phyloP scores from a whole-genome alignment of 2,888 invertebrate species.

The Anorthoa munda region DNA sequence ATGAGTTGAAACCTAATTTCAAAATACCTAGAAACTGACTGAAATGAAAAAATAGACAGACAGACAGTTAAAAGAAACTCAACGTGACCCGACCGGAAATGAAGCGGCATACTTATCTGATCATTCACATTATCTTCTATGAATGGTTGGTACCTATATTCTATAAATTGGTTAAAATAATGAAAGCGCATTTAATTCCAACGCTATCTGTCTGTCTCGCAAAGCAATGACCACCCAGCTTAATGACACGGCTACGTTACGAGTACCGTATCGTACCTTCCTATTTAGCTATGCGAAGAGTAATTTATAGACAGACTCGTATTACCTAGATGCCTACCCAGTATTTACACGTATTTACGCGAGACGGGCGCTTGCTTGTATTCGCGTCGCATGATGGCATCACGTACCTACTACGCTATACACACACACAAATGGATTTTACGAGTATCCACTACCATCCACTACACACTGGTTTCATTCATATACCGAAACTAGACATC shows the following conservation, averaged over 20 bases:
- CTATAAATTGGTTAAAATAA: constrained; percentile 27
- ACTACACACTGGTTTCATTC: constrained; percentile 90
- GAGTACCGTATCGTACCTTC: constrained; percentile 49
- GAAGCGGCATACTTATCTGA: constrained; percentile 39
- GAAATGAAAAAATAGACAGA: neutral
- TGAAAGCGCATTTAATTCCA: constrained; percentile 44
- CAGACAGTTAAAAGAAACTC: neutral
- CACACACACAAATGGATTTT: constrained; percentile 80
- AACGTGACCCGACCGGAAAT: constrained; percentile 49
- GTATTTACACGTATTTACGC: constrained; percentile 79
- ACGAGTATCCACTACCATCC: constrained; percentile 83
- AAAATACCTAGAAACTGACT: neutral
- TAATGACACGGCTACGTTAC: constrained; percentile 52
- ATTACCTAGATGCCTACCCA: constrained; percentile 71
- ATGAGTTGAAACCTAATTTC: neutral
- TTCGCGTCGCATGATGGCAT: constrained; percentile 79
- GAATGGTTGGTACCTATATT: constrained; percentile 39
- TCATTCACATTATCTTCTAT: constrained; percentile 47
- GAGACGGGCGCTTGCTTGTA: constrained; percentile 79
- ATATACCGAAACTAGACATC: constrained; percentile 89
- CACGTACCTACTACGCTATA: constrained; percentile 80
- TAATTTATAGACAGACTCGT: constrained; percentile 62
- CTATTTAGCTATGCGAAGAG: constrained; percentile 62
- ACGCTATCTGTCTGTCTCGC: constrained; percentile 33
- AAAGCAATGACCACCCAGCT: constrained; percentile 35